A percentile compares a stretch with the other conserved stretches of the same genome.
Conservation (phyloP, 2,797 vertebrate species). For the Otolemur crassicaudatus region DNA sequence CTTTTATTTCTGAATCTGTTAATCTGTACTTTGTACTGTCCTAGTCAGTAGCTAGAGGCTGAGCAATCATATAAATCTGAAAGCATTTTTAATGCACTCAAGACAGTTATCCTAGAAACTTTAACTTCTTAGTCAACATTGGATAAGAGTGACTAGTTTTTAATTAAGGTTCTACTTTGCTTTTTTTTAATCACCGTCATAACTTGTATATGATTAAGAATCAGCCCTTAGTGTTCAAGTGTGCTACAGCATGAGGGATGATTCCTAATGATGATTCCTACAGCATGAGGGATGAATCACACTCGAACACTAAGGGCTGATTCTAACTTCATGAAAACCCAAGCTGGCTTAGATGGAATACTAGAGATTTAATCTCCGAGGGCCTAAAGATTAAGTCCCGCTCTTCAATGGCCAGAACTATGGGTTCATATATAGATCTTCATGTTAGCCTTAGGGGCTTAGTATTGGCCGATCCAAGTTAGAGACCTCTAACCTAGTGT, state of each 20-base stretch:
- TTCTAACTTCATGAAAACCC: conserved; percentile 43
- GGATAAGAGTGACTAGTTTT: conserved; percentile 25
- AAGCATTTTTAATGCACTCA: conserved; percentile 30
- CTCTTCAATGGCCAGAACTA: background rate
- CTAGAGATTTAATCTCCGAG: background rate
- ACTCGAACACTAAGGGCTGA: background rate
- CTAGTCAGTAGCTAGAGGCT: background rate
- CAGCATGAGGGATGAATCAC: background rate
- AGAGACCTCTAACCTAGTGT: background rate
- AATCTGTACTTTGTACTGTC: conserved; percentile 22
- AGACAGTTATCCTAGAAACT: conserved; percentile 54
- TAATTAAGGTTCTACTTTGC: background rate
- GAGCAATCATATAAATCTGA: conserved; percentile 14
- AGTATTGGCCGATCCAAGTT: conserved; percentile 23
- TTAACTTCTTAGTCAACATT: conserved; percentile 42
- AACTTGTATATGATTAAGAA: background rate
- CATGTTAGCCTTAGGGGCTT: background rate
- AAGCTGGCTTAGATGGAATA: background rate
- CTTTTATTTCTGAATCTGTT: background rate
- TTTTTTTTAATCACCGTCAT: background rate
- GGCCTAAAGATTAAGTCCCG: background rate
- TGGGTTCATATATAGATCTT: background rate
- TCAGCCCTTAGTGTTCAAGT: background rate
- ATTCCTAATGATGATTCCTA: too few relatives aligned
- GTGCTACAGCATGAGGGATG: too few relatives aligned